A percentile compares a stretch with the other conserved stretches of the same genome.
phyloP scores from a whole-genome alignment of 2,113 vertebrate species.

The Myrmecobius fasciatus region DNA sequence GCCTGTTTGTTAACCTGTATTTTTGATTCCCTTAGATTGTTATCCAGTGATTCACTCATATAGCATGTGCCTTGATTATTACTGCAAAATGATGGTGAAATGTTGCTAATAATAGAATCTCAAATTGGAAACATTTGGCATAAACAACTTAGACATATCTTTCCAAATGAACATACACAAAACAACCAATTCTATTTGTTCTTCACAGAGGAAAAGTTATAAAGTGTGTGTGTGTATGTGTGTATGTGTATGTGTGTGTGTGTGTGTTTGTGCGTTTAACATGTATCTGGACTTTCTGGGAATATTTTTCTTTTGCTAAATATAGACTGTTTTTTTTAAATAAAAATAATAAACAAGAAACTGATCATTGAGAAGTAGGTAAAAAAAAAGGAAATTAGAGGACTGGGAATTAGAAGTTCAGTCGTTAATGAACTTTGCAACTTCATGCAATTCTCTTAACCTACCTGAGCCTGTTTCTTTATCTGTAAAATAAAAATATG shows the following conservation, averaged over 20 bases:
- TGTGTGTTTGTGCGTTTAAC: not conserved
- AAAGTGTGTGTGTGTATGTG: too few species aligned
- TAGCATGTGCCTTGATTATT: not conserved
- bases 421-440: not conserved
- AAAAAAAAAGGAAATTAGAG: not conserved
- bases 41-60: not conserved
- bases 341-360: not conserved
- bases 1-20: not conserved
- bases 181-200: not conserved
- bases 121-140: not conserved
- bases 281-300: conserved; percentile 8
- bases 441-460: not conserved
- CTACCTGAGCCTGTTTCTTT: not conserved
- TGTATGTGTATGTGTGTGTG: too few species aligned
- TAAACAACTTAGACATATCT: not conserved
- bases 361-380: not conserved
- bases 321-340: not conserved
- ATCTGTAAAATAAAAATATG: not conserved
- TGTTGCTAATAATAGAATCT: not conserved
- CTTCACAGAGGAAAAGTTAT: not conserved
- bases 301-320: not conserved
- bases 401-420: not conserved
- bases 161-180: not conserved
- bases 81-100: not conserved
- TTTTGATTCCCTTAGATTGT: not conserved